Evolutionary conservation across 2,888 invertebrate species (phyloP).

Genomic region (Stictocephala bisonia): DNA sequence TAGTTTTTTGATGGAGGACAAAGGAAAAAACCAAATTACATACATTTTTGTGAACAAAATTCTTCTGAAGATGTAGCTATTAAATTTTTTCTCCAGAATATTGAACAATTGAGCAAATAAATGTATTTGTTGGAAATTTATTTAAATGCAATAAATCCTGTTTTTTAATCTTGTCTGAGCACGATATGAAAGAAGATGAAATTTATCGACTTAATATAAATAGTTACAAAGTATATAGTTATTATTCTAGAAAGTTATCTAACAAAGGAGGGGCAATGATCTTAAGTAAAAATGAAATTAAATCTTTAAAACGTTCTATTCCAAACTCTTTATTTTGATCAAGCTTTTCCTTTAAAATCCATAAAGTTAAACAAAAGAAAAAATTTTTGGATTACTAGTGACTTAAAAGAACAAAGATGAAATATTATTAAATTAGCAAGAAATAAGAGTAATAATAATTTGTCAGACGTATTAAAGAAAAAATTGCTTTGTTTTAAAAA

Average conservation of each 20-base stretch:
- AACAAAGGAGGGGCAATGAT: conserved; percentile 18
- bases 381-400: neutral
- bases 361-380: neutral
- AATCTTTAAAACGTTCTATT: neutral
- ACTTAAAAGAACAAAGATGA: neutral
- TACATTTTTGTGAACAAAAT: neutral
- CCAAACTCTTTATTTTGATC: neutral
- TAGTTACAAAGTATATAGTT: neutral
- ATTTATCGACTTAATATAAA: neutral
- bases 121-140: conserved; percentile 1
- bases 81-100: conserved; percentile 6
- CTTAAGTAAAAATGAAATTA: conserved; percentile 2
- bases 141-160: conserved; percentile 2
- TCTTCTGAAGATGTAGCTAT: neutral
- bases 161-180: neutral
- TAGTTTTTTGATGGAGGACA: neutral
- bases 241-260: conserved; percentile 1
- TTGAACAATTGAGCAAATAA: neutral
- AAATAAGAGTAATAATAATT: neutral
- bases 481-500: neutral
- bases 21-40: neutral
- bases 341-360: neutral
- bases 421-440: neutral
- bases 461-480: neutral
- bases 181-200: conserved; percentile 17